These are phyloP conservation scores for Procapra przewalskii DNA, from an alignment of 2,113 vertebrate species.

Conservation along the genomic window DNA sequence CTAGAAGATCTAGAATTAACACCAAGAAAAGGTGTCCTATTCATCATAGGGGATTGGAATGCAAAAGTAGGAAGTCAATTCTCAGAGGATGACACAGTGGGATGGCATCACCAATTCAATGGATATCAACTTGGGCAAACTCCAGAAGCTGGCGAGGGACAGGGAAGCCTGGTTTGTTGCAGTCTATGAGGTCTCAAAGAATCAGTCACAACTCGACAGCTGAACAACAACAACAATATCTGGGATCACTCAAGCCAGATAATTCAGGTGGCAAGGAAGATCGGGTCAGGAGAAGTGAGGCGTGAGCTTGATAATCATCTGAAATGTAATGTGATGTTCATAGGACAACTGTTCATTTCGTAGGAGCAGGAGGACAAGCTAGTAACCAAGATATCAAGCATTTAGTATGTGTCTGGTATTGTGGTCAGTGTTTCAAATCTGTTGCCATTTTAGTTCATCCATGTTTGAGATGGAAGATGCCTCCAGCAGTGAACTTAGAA, in stretches of 20 bases:
- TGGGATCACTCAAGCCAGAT: not conserved
- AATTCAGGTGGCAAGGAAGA: not conserved
- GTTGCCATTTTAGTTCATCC: not conserved
- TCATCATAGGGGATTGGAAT: not conserved
- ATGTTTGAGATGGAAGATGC: not conserved
- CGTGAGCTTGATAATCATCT: not conserved
- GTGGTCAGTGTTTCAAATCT: not conserved
- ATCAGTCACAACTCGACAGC: not conserved
- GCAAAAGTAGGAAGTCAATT: not conserved
- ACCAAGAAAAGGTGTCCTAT: not conserved
- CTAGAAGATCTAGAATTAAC: not conserved
- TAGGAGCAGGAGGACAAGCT: not conserved
- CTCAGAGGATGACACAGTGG: not conserved
- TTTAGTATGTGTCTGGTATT: not conserved
- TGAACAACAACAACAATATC: not conserved
- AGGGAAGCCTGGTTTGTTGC: not conserved
- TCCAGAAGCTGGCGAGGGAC: not conserved
- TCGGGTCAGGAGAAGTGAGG: no score
- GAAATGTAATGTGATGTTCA: not conserved
- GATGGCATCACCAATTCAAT: not conserved
- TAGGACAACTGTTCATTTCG: not conserved
- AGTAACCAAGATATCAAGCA: not conserved
- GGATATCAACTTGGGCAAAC: not conserved
- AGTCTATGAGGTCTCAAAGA: not conserved
- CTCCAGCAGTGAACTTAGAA: not conserved